Evolutionary conservation across 2,113 vertebrate species (phyloP), one percentile per base, ranked within the genome.

Genomic region (Anolis sagrei): DNA sequence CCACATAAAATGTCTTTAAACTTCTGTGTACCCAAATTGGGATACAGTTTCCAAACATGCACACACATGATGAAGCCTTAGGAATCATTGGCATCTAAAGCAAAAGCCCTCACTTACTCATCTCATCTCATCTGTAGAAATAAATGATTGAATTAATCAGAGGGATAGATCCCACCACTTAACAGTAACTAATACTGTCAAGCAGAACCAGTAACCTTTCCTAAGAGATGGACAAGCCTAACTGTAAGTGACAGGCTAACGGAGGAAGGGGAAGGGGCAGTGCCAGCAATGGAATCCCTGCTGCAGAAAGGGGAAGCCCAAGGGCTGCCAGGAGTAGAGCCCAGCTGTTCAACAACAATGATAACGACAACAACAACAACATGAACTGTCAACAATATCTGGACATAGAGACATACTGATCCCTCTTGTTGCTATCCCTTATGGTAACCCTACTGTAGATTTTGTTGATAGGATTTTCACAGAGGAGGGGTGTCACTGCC

Each of bases 61-160:
- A 58, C 3, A 25, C 54, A 39, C 29, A 49, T 1, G 7, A 8
- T 48, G 29, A 51, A 32, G 25, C n/a, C 74, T 21, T 8, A 29
- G 11, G 74, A 82, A 87, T 48, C 21, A 54, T 1, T 10, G 29
- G 18, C 64, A 19, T 62, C 58, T 81, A 44, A 68, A 62, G 48
- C 79, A 86, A 18, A 76, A 61, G 49, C n/a, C 66, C 48, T 76
- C 21, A 69, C 82, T 76, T 77, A 77, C 76, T 77, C 79, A 77
- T 58, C 64, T 77, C 79, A 77, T 58, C 64, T 87, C 6, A 29
- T 82, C 36, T 54, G 34, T 54, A 27, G 48, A 76, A 61, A 70
- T 82, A 77, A 82, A 85, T 44, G 25, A 85, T 69, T 34, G 8
- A 73, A 49, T 86, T 79, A 77, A 74, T 1, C 19, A 70, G 34